These are phyloP conservation scores for Torymus aiolomorphi DNA, from an alignment of 2,888 invertebrate species.

Conservation along the genomic window DNA sequence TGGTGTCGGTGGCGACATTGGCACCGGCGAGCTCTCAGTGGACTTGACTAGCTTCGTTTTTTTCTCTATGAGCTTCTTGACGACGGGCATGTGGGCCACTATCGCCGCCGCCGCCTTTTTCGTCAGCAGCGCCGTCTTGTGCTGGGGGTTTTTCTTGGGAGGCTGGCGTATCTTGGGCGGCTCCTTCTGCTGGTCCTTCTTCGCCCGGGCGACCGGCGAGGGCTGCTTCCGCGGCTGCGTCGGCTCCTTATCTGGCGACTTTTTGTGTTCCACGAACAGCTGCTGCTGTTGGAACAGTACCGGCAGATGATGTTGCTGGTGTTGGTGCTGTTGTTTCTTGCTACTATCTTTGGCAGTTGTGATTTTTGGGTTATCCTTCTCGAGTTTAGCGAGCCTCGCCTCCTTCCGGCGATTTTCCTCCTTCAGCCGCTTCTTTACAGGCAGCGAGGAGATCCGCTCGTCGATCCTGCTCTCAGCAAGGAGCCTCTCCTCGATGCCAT, in stretches of 20 bases:
- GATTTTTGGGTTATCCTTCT: constrained; percentile 67
- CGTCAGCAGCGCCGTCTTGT: constrained; percentile 67
- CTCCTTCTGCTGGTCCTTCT: constrained; percentile 64
- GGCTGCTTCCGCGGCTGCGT: constrained; percentile 51
- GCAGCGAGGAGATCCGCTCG: constrained; percentile 32
- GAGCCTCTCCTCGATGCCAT: constrained; percentile 33
- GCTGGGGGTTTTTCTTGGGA: constrained; percentile 66
- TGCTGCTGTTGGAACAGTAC: not conserved
- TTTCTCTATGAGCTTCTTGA: constrained; percentile 71
- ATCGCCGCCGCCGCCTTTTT: constrained; percentile 60
- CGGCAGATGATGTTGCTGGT: not conserved
- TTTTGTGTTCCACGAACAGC: constrained; percentile 66
- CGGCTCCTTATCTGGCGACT: constrained; percentile 65
- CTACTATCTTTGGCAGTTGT: constrained; percentile 69
- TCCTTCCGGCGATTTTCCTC: constrained; percentile 71
- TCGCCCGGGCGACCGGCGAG: constrained; percentile 38
- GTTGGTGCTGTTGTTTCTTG: constrained; percentile 24
- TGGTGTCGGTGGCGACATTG: constrained; percentile 43
- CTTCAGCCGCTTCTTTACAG: constrained; percentile 60
- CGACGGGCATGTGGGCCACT: constrained; percentile 63
- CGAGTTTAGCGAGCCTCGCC: constrained; percentile 65
- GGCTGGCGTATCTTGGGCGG: constrained; percentile 62
- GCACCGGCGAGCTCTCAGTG: not conserved
- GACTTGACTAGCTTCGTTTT: constrained; percentile 72
- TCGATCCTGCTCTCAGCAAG: constrained; percentile 31